Evolutionary conservation across 1,140 invertebrate genomes (phyloP), one percentile per base, ranked within the genome.

Genomic region (Pachyrhynchus sulphureomaculatus): DNA sequence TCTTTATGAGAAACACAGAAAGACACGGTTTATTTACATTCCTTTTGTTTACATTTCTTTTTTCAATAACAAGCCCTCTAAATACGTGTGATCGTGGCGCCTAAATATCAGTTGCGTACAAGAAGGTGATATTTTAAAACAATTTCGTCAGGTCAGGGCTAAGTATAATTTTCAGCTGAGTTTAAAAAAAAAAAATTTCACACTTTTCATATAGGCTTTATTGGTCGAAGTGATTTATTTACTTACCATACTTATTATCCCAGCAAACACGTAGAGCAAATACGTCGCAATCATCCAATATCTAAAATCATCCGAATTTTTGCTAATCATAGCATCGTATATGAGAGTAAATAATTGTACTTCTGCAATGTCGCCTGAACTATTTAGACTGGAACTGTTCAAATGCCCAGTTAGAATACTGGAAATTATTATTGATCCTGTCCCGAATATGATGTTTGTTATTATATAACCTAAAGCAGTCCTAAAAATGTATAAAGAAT

Each of bases 221-320:
- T n/a, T n/a, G n/a, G n/a, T n/a, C n/a, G n/a, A n/a, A n/a, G n/a
- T n/a, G n/a, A n/a, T n/a, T n/a, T n/a, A n/a, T n/a, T n/a, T 55
- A 68, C 68, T 74, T 74, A 82, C 81, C 79, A 80, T 77, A 66
- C 78, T 81, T 18, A 75, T 72, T 53, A 82, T 76, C 29, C 80
- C 80, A 34, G 80, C 71, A 23, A 77, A 75, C 15, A 81, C 57
- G 8, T 82, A 69, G 0, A 76, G 42, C 3, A 75, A 56, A 65
- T 77, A 81, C 4, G 75, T 70, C 6, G 80, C 51, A 20, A 77
- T 68, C 6, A 77, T 74, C 77, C 78, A 79, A 21, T 76, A 55
- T 53, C 71, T 71, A 2, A 70, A 54, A 42, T 73, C 55, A 4
- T 61, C 64, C n/a, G 66, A 67, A 33, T 74, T 69, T 33, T 64